Conservation (phyloP, 2,113 vertebrate genomes). For the Cariama cristata region DNA sequence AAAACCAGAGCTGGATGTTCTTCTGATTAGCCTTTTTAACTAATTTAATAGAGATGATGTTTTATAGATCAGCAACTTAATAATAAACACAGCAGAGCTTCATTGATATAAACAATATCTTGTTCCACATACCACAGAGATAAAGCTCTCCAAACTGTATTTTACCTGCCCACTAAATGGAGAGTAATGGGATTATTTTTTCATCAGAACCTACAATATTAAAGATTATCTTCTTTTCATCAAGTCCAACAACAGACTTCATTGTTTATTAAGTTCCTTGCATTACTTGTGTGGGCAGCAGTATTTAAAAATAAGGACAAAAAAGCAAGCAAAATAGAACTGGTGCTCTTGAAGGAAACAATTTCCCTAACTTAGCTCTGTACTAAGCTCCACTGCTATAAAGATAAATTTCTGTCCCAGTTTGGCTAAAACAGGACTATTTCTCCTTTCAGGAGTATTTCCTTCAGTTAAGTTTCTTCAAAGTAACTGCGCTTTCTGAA, state of each 20-base stretch:
- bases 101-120: background rate
- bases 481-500: too few species aligned
- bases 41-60: background rate
- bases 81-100: background rate
- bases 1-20: background rate
- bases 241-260: background rate
- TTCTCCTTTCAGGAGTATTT: too few species aligned
- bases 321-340: background rate
- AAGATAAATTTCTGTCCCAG: background rate
- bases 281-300: background rate
- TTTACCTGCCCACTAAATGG: background rate
- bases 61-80: background rate
- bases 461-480: too few species aligned
- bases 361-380: background rate
- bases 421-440: too few species aligned
- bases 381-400: background rate
- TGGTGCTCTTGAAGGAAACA: background rate
- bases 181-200: background rate
- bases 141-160: background rate
- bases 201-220: background rate
- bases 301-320: background rate
- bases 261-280: background rate
- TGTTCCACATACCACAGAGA: background rate
- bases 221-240: background rate
- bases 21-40: background rate